Evolutionary conservation across 1,140 invertebrate genomes (phyloP), one percentile per base, ranked within the genome.

Genomic region (Coenobita brevimanus): DNA sequence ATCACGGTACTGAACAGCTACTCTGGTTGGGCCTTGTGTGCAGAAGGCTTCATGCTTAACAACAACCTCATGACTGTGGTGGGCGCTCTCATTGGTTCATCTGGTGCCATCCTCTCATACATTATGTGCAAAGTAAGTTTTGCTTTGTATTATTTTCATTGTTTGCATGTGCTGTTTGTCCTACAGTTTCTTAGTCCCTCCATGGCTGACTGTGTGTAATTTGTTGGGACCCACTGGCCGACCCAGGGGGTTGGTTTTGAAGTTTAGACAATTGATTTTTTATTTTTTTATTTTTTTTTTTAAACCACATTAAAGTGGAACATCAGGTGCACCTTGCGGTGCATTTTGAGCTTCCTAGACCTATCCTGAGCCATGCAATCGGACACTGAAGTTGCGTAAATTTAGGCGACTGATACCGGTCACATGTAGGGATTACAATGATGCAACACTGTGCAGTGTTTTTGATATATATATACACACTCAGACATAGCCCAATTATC

Each of bases 41-140:
- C 97, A 54, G 97, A 98, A 94, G 97, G 97, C 62, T 98, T 98
- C 92, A 98, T 98, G 97, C 93, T 98, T 57, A 97, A 98, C 93
- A 98, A 98, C 93, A 97, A 96, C 90, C 93, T 98, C 46, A 97
- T 98, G 96, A 98, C 97, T 6, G 95, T 98, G 91, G 97, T 98
- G 36, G 97, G 97, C 46, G 96, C 97, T 17, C 93, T 98, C 86
- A 98, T 98, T 92, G 97, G 97, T 71, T 97, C 96, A 46, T 97
- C 96, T 89, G 97, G 97, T 92, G 97, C 97, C 76, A 98, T 98
- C 93, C 94, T 98, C 2, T 98, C 97, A 0, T 97, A 98, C 93
- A 98, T 98, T 91, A 98, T 98, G 97, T 98, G 97, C 94, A 97
- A 97, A 93, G 96, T 96, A 93, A 91, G 88, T 82, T 41, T n/a